These are phyloP conservation scores for Acrobasis suavella DNA, from an alignment of 2,888 invertebrate species.

Conservation along the genomic window DNA sequence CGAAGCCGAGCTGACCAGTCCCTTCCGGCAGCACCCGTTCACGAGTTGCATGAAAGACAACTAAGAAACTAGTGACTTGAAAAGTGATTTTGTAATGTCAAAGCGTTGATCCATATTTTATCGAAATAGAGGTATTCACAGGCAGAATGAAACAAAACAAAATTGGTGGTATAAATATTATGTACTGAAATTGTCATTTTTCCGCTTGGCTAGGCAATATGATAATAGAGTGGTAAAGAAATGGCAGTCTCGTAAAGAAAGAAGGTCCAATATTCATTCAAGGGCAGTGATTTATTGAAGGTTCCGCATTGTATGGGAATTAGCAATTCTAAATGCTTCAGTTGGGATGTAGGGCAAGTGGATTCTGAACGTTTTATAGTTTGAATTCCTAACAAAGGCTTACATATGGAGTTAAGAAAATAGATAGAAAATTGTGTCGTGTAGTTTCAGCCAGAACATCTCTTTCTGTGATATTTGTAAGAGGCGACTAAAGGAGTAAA, in stretches of 20 bases:
- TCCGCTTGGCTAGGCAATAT: constrained; percentile 1
- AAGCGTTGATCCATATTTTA: no score
- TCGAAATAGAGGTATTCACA: no score
- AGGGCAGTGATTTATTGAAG: constrained; percentile 13
- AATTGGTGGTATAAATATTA: background rate
- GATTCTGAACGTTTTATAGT: background rate
- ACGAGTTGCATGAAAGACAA: no score
- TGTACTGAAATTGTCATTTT: background rate
- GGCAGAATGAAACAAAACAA: no score
- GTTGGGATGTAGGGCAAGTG: constrained; percentile 8
- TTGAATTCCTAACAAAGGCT: constrained; percentile 3
- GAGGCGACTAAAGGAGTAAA: no score
- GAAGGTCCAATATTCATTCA: constrained; percentile 8
- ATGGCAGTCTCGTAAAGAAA: background rate
- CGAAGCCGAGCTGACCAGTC: no score
- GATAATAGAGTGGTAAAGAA: background rate
- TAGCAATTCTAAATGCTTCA: constrained; percentile 17
- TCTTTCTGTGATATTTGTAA: no score
- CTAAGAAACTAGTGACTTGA: no score
- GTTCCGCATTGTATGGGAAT: constrained; percentile 1
- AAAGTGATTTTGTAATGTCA: no score
- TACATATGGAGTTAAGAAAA: background rate
- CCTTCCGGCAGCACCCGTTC: no score
- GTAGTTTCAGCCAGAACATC: no score
- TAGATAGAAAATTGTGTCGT: no score